Evolutionary conservation across 2,797 vertebrate species (phyloP), one percentile per base, ranked within the genome.

Genomic region (Takifugu ocellatus): DNA sequence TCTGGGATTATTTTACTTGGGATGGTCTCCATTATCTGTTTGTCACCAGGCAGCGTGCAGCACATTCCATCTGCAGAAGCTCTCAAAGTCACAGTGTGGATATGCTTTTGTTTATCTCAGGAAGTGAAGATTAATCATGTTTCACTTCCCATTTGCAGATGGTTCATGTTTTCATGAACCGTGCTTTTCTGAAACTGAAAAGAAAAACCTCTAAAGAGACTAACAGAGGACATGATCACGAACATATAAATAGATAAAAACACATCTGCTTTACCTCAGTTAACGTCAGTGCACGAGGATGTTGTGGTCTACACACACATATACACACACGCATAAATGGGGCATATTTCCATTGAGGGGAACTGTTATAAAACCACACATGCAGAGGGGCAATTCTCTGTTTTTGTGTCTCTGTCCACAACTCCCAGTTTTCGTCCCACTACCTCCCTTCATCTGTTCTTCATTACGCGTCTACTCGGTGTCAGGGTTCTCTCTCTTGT

Each of bases 311-410:
- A 66, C 58, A 57, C 68, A 72, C 50, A 73, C 51, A 68, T 46
- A 36, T 69, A 69, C 55, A 63, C 54, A 66, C 69, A 59, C 36
- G 45, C 45, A 59, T 26, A 61, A 75, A 70, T 68, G 56, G 69
- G 75, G 77, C 73, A 77, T 57, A 54, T 66, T 52, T 68, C 79
- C 77, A 75, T 68, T 82, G 79, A 76, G 81, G 82, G 81, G 81
- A 86, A 75, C 66, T 2, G 70, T 82, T 77, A 82, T 71, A 61
- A 84, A 88, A 82, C 48, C 68, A 81, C 70, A 80, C 77, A 70
- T n/a, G 45, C 53, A 79, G 71, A 82, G 69, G 75, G 78, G 79
- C 77, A 84, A 81, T 81, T 53, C 57, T 31, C 46, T 49, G 43
- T 59, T 55, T 50, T 24, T 51, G 11, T 11, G 14, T 51, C 14